A percentile compares a stretch with the other conserved stretches of the same genome.
Evolutionary conservation across 2,888 invertebrate genomes (phyloP).

Genomic region (Lysandra coridon): DNA sequence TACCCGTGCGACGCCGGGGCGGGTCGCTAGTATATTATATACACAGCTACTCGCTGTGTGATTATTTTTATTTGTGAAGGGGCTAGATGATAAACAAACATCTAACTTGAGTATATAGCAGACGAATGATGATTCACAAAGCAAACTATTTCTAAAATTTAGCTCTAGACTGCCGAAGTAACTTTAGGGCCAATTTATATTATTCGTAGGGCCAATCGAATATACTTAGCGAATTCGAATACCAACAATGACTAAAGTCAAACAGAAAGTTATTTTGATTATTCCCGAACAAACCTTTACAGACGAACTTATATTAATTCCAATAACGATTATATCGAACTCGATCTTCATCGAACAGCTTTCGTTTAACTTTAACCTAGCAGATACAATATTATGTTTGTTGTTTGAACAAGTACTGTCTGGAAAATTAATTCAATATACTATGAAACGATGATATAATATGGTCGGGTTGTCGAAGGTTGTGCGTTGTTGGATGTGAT

Average conservation of each 20-base stretch:
- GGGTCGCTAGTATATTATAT: too few relatives aligned
- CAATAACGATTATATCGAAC: background rate
- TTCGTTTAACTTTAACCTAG: slow-evolving; percentile 1
- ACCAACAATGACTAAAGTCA: background rate
- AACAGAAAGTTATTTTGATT: background rate
- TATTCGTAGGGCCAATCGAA: background rate
- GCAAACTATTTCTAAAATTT: background rate
- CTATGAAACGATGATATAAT: too few relatives aligned
- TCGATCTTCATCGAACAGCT: background rate
- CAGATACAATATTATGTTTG: background rate
- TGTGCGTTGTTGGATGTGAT: too few relatives aligned
- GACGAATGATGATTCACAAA: background rate
- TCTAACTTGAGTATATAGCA: background rate
- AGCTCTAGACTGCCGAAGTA: background rate
- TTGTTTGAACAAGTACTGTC: background rate
- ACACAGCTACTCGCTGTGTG: too few relatives aligned
- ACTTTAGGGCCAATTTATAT: background rate
- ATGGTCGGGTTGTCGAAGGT: too few relatives aligned
- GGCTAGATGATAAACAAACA: too few relatives aligned
- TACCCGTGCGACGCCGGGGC: too few relatives aligned
- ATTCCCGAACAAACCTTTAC: background rate
- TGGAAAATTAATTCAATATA: too few relatives aligned
- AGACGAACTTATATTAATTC: slow-evolving; percentile 10
- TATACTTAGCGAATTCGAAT: background rate
- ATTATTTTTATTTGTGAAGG: too few relatives aligned